A percentile compares a stretch with the other conserved stretches of the same genome.
These are phyloP conservation scores for Trachops cirrhosus DNA, from an alignment of 2,797 vertebrate genomes.

Conservation along the genomic window DNA sequence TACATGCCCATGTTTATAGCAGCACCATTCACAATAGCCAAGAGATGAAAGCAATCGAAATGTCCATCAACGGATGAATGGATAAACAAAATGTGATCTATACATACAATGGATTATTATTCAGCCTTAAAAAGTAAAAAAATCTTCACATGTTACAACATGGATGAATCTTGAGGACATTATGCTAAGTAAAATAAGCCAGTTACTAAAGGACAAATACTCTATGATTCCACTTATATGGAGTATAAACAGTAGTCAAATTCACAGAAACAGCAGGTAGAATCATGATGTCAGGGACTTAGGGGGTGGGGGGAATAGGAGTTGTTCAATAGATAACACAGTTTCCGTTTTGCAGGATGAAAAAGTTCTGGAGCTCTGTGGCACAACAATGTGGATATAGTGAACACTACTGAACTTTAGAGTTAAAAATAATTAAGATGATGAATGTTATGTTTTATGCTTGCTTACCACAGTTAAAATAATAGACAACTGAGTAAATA, in stretches of 20 bases:
- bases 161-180: background rate
- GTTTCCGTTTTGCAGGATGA: background rate
- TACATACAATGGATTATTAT: background rate
- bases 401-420: background rate
- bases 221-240: background rate
- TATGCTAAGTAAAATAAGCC: background rate
- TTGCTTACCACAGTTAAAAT: background rate
- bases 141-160: background rate
- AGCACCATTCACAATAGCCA: background rate
- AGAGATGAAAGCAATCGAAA: background rate
- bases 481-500: background rate
- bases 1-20: background rate
- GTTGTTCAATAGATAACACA: background rate
- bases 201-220: background rate
- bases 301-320: background rate
- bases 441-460: background rate
- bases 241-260: background rate
- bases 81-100: background rate
- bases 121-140: background rate
- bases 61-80: background rate
- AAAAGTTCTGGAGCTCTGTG: background rate
- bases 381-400: background rate
- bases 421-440: background rate
- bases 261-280: background rate
- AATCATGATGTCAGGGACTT: background rate